These are phyloP conservation scores for Cheilosia soror DNA, from an alignment of 2,888 invertebrate species.

Conservation along the genomic window DNA sequence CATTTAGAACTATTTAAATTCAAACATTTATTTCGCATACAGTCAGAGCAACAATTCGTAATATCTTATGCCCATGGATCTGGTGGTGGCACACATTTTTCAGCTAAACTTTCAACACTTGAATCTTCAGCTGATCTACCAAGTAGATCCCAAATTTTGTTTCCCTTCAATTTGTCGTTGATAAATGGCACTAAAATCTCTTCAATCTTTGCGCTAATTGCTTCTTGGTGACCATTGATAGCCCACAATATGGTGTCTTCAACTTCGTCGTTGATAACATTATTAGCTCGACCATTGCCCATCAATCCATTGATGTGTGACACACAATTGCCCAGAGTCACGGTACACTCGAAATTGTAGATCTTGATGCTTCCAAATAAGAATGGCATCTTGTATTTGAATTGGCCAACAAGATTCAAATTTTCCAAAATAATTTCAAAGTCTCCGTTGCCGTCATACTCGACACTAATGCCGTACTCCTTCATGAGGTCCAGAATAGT, in stretches of 20 bases:
- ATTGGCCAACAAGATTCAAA: constrained; percentile 79
- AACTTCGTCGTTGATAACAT: constrained; percentile 78
- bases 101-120: background rate
- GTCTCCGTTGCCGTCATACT: constrained; percentile 80
- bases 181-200: constrained; percentile 78
- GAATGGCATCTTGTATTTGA: constrained; percentile 81
- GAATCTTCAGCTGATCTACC: constrained; percentile 43
- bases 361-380: constrained; percentile 81
- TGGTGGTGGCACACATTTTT: constrained; percentile 78
- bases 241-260: constrained; percentile 78
- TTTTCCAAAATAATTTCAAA: constrained; percentile 78
- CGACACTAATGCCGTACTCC: constrained; percentile 78
- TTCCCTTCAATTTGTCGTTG: constrained; percentile 78
- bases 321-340: constrained; percentile 78
- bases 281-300: constrained; percentile 79
- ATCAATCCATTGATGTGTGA: constrained; percentile 80
- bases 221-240: constrained; percentile 78
- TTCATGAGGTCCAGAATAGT: constrained; percentile 78
- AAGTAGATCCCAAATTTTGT: constrained; percentile 80
- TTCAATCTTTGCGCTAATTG: constrained; percentile 79
- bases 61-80: constrained; percentile 78
- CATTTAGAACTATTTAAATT: background rate
- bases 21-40: constrained; percentile 21
- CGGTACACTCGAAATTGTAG: constrained; percentile 79
- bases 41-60: background rate